Base-by-base conservation (phyloP, 2,888 invertebrate species). In the Magallana nippona region DNA sequence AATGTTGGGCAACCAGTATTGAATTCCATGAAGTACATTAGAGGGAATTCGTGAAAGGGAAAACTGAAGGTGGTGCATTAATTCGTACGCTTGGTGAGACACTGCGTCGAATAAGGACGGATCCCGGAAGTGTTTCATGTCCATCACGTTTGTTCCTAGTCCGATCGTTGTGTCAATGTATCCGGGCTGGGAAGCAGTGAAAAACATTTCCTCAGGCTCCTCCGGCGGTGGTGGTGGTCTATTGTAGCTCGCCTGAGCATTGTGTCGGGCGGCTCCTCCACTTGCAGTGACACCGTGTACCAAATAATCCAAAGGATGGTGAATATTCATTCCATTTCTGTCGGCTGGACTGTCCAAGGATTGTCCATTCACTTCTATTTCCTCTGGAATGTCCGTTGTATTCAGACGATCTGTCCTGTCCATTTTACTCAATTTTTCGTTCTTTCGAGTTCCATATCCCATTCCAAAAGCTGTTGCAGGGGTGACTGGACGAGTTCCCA, bases 321-420 rank as follows among this genome's bases (percentile, higher is more conserved):
- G 10, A 2, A 80, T 15, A 32, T 44, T 58, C 80, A 79, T 83
- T 17, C 79, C 83, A 10, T 79, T 55, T 22, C 71, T 60, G 27
- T 79, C 80, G n/a, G 60, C 62, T 2, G 83, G 80, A 55, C 63
- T 79, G 32, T 85, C 85, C 8, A 77, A 60, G 27, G 82, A 82
- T 27, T 82, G 82, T 15, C 85, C 85, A 58, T 85, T 85, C 3
- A 85, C 78, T 83, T 85, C 85, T 58, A 85, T 57, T 63, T 85
- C 85, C 71, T 85, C 85, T 17, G 85, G 85, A 1, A 85, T 79
- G 55, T 85, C 85, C 5, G 85, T 85, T 0, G 84, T 84, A 15
- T 84, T 84, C 0, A 82, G 56, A 19, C 84, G 58, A 62, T 84
- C 84, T 32, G 71, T 63, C 44, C 57, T 17, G 32, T 78, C 81